Conservation (phyloP, 2,113 vertebrate genomes). For the Crotalus helleri region DNA sequence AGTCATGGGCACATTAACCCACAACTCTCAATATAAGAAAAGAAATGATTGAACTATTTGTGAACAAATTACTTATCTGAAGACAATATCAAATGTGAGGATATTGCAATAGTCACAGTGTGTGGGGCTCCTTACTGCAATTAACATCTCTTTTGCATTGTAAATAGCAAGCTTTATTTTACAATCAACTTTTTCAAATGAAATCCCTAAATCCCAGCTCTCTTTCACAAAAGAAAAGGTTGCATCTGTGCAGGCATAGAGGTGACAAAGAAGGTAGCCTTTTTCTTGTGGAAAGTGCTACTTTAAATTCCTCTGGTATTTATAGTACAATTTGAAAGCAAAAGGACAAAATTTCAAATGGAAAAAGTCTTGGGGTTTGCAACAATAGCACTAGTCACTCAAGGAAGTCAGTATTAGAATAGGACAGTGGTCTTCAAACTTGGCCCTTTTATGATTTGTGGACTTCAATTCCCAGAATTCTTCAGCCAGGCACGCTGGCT, state of each 20-base stretch:
- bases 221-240: neutral
- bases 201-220: neutral
- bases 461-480: no score
- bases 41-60: neutral
- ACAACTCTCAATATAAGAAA: neutral
- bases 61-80: neutral
- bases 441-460: no score
- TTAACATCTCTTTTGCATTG: neutral
- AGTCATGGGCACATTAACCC: neutral
- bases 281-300: neutral
- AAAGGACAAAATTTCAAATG: neutral
- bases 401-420: neutral
- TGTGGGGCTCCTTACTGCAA: neutral
- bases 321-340: neutral
- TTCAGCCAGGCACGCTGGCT: no score
- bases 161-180: neutral
- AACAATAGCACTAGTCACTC: neutral
- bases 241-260: neutral
- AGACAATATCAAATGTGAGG: neutral
- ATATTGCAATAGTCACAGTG: neutral
- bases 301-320: neutral
- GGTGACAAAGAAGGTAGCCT: neutral
- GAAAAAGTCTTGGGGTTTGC: neutral
- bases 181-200: neutral
- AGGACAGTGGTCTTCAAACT: no score